Percentiles rank a stretch among this genome's conserved stretches.
Conservation (phyloP, 2,888 invertebrate genomes). For the Papilio elwesi region DNA sequence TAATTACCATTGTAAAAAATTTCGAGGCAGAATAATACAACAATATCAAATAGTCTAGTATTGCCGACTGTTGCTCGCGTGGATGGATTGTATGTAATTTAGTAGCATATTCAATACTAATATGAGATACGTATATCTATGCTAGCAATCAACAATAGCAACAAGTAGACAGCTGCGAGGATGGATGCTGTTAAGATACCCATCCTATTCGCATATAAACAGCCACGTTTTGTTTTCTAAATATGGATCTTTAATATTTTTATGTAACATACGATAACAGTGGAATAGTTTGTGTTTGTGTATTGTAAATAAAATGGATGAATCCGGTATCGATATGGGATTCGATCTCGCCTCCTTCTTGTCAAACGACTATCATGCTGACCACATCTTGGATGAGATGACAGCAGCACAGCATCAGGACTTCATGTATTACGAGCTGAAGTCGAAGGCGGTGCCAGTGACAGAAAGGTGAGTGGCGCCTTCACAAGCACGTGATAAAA, state of each 20-base stretch:
- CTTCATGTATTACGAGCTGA: slow-evolving; percentile 86
- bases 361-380: slow-evolving; percentile 80
- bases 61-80: slow-evolving; percentile 17
- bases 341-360: slow-evolving; percentile 85
- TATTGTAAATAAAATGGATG: slow-evolving; percentile 81
- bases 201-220: slow-evolving; percentile 61
- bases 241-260: slow-evolving; percentile 62
- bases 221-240: slow-evolving; percentile 63
- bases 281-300: slow-evolving; percentile 71
- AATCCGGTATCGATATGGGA: slow-evolving; percentile 87
- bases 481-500: slow-evolving; percentile 39
- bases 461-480: slow-evolving; percentile 81
- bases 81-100: slow-evolving; percentile 29
- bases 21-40: slow-evolving; percentile 37
- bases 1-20: slow-evolving; percentile 48
- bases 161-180: slow-evolving; percentile 81
- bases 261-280: slow-evolving; percentile 57
- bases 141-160: slow-evolving; percentile 70
- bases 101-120: slow-evolving; percentile 54
- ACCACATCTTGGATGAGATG: slow-evolving; percentile 83
- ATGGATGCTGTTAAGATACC: slow-evolving; percentile 74
- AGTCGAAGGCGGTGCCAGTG: slow-evolving; percentile 84
- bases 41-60: slow-evolving; percentile 30
- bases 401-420: slow-evolving; percentile 83
- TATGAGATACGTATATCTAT: slow-evolving; percentile 63